These are phyloP conservation scores for Spicauda simplicius DNA, from an alignment of 2,888 invertebrate genomes.

Conservation along the genomic window DNA sequence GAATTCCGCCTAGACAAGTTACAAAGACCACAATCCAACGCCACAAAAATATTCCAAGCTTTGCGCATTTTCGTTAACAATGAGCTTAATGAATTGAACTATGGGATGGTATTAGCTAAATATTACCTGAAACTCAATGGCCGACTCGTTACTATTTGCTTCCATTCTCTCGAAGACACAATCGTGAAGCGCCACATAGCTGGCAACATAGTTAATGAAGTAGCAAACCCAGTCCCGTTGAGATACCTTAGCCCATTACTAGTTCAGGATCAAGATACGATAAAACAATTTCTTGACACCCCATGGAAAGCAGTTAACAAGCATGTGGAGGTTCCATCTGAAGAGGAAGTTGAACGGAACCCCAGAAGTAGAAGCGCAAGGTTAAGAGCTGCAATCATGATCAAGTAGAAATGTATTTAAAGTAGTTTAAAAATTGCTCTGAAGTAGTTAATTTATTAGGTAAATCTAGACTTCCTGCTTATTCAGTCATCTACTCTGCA, in stretches of 20 bases:
- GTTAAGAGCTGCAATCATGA: constrained; percentile 92
- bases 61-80: constrained; percentile 98
- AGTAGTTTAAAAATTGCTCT: background rate
- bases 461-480: too few species aligned
- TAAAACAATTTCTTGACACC: constrained; percentile 86
- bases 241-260: constrained; percentile 88
- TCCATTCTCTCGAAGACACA: constrained; percentile 97
- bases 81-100: constrained; percentile 97
- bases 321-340: constrained; percentile 90
- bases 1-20: constrained; percentile 88
- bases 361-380: constrained; percentile 96
- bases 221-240: constrained; percentile 89
- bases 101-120: constrained; percentile 91
- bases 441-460: background rate
- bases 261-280: constrained; percentile 84
- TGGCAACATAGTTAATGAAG: constrained; percentile 90
- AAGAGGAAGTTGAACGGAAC: constrained; percentile 90
- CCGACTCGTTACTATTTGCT: constrained; percentile 92
- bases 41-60: constrained; percentile 97
- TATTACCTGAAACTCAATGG: constrained; percentile 92
- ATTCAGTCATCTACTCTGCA: too few species aligned
- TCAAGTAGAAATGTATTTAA: constrained; percentile 68
- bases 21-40: constrained; percentile 90
- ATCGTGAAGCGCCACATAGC: constrained; percentile 95
- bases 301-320: constrained; percentile 93